phyloP scores from a whole-genome alignment of 2,113 vertebrate genomes.

The Nannospalax galili region DNA sequence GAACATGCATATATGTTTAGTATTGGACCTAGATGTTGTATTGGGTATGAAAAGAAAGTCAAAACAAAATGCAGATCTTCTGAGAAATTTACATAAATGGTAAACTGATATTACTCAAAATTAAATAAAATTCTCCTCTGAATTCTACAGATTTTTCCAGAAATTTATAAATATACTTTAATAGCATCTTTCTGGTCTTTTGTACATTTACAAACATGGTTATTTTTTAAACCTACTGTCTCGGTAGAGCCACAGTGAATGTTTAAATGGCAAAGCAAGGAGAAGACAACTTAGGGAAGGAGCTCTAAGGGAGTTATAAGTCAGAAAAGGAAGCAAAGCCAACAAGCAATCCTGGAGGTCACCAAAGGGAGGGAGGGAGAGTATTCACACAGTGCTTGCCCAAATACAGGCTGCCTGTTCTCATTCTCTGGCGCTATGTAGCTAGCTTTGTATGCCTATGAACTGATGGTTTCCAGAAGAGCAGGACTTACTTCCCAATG shows the following conservation, averaged over 20 bases:
- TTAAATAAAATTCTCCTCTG: background rate
- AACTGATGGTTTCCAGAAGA: background rate
- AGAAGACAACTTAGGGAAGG: background rate
- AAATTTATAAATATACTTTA: background rate
- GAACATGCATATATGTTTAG: background rate
- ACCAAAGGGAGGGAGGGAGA: background rate
- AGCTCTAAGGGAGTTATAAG: background rate
- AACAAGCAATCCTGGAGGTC: background rate
- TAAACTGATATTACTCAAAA: background rate
- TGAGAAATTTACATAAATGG: background rate
- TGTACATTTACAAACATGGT: background rate
- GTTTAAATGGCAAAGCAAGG: background rate
- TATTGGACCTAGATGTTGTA: background rate
- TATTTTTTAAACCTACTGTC: constrained; percentile 3
- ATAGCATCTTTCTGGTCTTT: background rate
- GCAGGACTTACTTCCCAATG: background rate
- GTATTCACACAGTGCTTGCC: background rate
- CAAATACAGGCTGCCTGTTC: background rate
- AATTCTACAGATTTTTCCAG: background rate
- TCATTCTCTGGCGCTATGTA: background rate
- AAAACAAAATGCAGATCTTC: background rate
- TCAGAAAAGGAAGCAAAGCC: background rate
- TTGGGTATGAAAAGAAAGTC: background rate
- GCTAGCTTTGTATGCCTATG: background rate
- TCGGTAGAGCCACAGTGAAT: background rate